phyloP scores from a whole-genome alignment of 1,140 invertebrate genomes.

The Leptopilina boulardi region DNA sequence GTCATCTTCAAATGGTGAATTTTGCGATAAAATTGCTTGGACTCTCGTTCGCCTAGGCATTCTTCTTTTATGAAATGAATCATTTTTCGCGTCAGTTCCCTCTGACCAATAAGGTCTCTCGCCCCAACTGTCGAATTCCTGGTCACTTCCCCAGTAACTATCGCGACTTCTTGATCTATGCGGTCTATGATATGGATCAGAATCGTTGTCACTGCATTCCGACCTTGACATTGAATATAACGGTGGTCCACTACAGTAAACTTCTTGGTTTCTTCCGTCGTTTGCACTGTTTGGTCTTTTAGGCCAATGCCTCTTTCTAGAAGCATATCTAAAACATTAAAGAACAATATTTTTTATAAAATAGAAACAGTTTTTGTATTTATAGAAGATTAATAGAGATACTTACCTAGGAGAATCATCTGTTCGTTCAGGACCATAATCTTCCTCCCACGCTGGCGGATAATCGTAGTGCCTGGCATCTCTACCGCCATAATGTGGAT shows the following conservation, averaged over 20 bases:
- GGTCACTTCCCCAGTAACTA: constrained; percentile 73
- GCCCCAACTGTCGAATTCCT: constrained; percentile 72
- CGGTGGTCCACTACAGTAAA: constrained; percentile 63
- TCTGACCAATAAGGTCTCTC: constrained; percentile 72
- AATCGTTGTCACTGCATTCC: constrained; percentile 74
- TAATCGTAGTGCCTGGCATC: constrained; percentile 64
- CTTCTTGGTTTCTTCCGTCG: constrained; percentile 68
- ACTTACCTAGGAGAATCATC: constrained; percentile 65
- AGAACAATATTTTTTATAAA: not conserved
- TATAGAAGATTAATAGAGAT: constrained; percentile 48
- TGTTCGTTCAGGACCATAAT: constrained; percentile 62
- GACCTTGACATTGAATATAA: constrained; percentile 72
- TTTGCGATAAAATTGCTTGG: constrained; percentile 70
- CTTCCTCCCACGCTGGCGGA: constrained; percentile 62
- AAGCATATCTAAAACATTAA: constrained; percentile 62
- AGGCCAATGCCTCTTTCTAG: constrained; percentile 78
- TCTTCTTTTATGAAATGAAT: constrained; percentile 70
- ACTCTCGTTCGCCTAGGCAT: constrained; percentile 68
- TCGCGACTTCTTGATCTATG: constrained; percentile 69
- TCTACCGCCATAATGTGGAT: constrained; percentile 65
- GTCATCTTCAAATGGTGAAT: constrained; percentile 84
- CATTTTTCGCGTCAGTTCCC: constrained; percentile 65
- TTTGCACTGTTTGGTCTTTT: constrained; percentile 81
- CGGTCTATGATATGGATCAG: constrained; percentile 67
- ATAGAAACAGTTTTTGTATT: constrained; percentile 28